Conservation (phyloP, 1,140 invertebrate genomes). For the Eurosta solidaginis region DNA sequence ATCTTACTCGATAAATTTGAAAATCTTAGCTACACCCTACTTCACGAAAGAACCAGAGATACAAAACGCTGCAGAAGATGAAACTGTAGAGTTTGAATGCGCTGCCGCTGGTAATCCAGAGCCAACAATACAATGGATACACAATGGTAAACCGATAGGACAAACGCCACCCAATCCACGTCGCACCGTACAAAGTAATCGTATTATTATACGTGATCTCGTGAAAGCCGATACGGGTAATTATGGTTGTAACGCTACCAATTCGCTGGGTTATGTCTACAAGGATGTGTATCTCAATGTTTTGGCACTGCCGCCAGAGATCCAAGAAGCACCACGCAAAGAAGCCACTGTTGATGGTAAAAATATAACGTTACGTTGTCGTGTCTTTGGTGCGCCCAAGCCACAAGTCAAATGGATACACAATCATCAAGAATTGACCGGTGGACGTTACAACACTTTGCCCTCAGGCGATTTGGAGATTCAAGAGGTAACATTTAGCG, state of each 20-base stretch:
- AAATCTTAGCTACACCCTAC: conserved; percentile 85
- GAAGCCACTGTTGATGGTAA: conserved; percentile 83
- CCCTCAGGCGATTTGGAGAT: conserved; percentile 86
- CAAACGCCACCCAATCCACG: conserved; percentile 77
- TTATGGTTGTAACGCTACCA: conserved; percentile 98
- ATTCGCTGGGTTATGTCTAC: conserved; percentile 96
- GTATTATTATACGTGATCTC: conserved; percentile 82
- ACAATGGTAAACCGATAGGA: conserved; percentile 89
- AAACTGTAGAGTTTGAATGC: conserved; percentile 85
- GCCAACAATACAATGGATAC: conserved; percentile 93
- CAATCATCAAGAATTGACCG: conserved; percentile 75
- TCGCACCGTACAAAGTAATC: conserved; percentile 69
- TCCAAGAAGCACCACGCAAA: conserved; percentile 80
- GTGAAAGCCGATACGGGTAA: conserved; percentile 92
- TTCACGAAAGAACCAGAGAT: conserved; percentile 92
- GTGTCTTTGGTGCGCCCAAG: conserved; percentile 94
- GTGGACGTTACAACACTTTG: conserved; percentile 76
- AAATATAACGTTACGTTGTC: conserved; percentile 82
- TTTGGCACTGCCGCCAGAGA: conserved; percentile 87
- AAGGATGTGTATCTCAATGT: conserved; percentile 98
- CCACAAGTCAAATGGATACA: conserved; percentile 93
- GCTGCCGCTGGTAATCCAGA: conserved; percentile 85
- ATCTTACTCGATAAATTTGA: conserved; percentile 81
- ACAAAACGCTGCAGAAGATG: conserved; percentile 87
- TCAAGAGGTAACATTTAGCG: conserved; percentile 78